Percentiles rank a stretch among this genome's conserved stretches.
These are phyloP conservation scores for Lepidocyrtinus sp. DNA, from an alignment of 2,888 invertebrate genomes.

Conservation along the genomic window DNA sequence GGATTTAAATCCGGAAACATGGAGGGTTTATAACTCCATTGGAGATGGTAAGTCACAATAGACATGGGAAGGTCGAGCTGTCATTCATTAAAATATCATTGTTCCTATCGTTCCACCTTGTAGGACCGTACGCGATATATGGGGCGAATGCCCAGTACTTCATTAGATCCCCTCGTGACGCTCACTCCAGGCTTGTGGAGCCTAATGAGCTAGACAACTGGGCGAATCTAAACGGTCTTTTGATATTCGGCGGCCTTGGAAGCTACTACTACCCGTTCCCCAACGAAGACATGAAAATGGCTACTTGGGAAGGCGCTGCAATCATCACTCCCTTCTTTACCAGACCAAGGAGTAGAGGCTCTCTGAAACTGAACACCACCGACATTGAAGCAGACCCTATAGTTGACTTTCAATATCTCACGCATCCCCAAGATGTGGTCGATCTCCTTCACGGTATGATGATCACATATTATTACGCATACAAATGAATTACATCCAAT, in stretches of 20 bases:
- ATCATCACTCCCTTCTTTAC: background rate
- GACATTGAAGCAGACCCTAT: background rate
- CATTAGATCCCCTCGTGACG: background rate
- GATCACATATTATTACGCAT: background rate
- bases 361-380: slow-evolving; percentile 2
- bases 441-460: background rate
- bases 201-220: background rate
- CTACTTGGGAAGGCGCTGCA: background rate
- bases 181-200: background rate
- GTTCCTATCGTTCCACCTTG: background rate
- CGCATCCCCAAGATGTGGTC: slow-evolving; percentile 16
- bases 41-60: background rate
- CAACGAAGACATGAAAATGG: background rate
- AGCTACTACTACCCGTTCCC: background rate
- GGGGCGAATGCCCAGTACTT: background rate
- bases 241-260: background rate
- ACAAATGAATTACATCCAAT: background rate
- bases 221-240: background rate
- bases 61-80: background rate
- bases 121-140: background rate
- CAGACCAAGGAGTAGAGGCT: slow-evolving; percentile 29
- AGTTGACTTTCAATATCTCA: slow-evolving; percentile 16
- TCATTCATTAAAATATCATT: background rate
- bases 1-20: slow-evolving; percentile 21
- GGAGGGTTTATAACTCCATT: background rate